Evolutionary conservation across 30 jellyfish, hydroid and myxozoan genomes (phyloP).

Genomic region (Aurelia coerulea): DNA sequence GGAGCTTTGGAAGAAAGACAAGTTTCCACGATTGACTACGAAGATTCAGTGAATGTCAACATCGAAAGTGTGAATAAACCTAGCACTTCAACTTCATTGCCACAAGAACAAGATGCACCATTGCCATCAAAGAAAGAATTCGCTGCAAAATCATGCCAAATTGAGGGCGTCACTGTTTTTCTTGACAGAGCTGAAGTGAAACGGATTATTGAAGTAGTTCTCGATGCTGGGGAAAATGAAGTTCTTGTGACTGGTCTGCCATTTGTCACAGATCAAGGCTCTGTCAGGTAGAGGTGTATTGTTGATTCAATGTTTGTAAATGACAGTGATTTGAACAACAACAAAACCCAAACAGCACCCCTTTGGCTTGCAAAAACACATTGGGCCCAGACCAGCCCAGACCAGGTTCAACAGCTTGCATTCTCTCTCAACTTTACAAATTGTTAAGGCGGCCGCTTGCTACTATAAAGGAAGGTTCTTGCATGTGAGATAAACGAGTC

Average conservation of each 20-base stretch:
- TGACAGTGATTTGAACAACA: too few species aligned
- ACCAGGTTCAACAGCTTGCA: too few species aligned
- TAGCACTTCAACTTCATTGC: neutral
- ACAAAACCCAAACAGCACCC: too few species aligned
- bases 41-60: neutral
- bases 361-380: too few species aligned
- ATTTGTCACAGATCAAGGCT: constrained; percentile 74
- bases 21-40: neutral
- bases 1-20: too few species aligned
- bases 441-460: too few species aligned
- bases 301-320: too few species aligned
- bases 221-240: constrained; percentile 68
- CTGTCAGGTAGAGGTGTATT: constrained; percentile 59
- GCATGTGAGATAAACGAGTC: too few species aligned
- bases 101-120: neutral
- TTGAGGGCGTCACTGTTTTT: constrained; percentile 87
- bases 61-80: neutral
- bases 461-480: too few species aligned
- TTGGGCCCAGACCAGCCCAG: too few species aligned
- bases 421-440: too few species aligned
- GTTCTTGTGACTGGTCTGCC: constrained; percentile 80
- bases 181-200: constrained; percentile 95
- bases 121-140: constrained; percentile 10
- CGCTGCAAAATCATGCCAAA: constrained; percentile 63
- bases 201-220: constrained; percentile 63